phyloP scores from a whole-genome alignment of 2,113 vertebrate species.

The Marmota monax region DNA sequence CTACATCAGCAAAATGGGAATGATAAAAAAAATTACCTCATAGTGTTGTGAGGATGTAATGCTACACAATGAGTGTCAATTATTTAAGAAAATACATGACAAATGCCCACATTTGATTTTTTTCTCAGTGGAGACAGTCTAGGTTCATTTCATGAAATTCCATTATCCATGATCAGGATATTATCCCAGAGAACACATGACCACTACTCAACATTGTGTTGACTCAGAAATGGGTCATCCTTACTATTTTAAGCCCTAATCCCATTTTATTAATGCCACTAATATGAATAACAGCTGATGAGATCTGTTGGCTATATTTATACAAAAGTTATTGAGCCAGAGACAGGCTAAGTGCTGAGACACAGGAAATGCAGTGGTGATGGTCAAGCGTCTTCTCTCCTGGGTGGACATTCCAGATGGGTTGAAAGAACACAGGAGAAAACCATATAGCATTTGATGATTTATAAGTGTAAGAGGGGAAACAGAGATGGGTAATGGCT shows the following conservation, averaged over 20 bases:
- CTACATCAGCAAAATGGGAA: neutral
- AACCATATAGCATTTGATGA: neutral
- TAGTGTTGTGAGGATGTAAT: neutral
- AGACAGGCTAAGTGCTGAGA: neutral
- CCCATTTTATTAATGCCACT: neutral
- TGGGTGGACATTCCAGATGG: neutral
- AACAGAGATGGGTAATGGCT: neutral
- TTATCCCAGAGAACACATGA: neutral
- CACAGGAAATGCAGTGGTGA: neutral
- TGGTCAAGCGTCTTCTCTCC: no score
- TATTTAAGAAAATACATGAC: slow-evolving; percentile 1
- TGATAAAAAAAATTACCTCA: neutral
- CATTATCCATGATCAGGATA: neutral
- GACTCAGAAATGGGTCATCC: neutral
- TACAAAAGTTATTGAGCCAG: neutral
- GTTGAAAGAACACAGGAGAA: neutral
- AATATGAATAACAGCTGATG: neutral
- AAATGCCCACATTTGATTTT: neutral
- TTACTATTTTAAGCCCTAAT: neutral
- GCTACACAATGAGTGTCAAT: neutral
- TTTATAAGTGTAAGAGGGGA: neutral
- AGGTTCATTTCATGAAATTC: neutral
- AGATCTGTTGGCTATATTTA: neutral
- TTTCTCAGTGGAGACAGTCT: neutral
- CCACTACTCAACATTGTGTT: neutral